Conservation (phyloP, 2,113 vertebrate genomes). For the Rattus rattus region DNA sequence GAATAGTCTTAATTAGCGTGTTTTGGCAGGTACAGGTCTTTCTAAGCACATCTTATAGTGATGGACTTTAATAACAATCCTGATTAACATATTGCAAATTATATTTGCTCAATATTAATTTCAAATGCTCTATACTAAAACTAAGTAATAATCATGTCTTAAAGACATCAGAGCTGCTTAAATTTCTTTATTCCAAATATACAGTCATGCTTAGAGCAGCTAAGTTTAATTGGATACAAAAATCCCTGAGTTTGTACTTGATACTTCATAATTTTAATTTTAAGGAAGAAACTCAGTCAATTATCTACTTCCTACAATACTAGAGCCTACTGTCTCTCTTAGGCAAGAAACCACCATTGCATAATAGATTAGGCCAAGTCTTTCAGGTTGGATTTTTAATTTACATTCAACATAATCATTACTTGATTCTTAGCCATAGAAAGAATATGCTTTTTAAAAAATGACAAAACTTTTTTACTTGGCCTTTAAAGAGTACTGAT, state of each 20-base stretch:
- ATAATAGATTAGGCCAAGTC: not conserved
- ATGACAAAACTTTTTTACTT: not conserved
- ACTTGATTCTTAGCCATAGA: constrained; percentile 27
- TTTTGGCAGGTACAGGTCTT: not conserved
- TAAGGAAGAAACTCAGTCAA: not conserved
- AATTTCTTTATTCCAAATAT: not conserved
- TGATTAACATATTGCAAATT: not conserved
- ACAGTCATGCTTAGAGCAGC: not conserved
- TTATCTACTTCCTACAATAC: not conserved
- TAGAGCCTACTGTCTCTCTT: not conserved
- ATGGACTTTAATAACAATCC: not conserved
- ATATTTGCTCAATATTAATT: constrained; percentile 20
- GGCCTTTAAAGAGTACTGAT: constrained; percentile 3
- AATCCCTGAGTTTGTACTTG: constrained; percentile 6
- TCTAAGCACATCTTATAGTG: not conserved
- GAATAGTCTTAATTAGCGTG: not conserved
- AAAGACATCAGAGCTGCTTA: not conserved
- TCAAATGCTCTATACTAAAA: constrained; percentile 25
- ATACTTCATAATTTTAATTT: not conserved
- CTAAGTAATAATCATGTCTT: constrained; percentile 32
- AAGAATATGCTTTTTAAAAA: constrained; percentile 40
- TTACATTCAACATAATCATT: constrained; percentile 5
- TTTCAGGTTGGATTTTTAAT: constrained; percentile 10
- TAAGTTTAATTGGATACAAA: not conserved
- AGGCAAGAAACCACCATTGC: not conserved